These are phyloP conservation scores for Tetramorium alpestre DNA, from an alignment of 1,140 invertebrate species.

Conservation along the genomic window DNA sequence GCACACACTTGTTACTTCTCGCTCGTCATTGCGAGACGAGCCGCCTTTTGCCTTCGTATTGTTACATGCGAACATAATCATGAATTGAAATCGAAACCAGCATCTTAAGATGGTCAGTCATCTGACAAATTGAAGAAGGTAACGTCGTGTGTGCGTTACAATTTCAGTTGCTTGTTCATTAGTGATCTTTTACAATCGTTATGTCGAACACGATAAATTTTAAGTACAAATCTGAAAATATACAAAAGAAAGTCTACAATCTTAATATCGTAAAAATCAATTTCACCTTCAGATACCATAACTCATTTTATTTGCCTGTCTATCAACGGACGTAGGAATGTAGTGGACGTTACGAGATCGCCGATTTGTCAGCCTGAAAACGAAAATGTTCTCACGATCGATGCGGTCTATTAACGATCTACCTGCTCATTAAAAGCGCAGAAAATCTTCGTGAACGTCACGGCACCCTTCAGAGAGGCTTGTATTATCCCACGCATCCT, in stretches of 20 bases:
- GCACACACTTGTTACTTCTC: conserved; percentile 51
- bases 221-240: neutral
- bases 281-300: neutral
- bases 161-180: conserved; percentile 2
- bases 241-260: neutral
- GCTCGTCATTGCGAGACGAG: conserved; percentile 43
- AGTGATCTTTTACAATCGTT: conserved; percentile 12
- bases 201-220: neutral
- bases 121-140: conserved; percentile 41
- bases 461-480: conserved; percentile 21
- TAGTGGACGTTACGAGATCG: conserved; percentile 30
- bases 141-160: neutral
- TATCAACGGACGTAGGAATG: neutral
- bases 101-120: conserved; percentile 34
- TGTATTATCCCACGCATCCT: conserved; percentile 49
- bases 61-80: conserved; percentile 57
- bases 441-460: conserved; percentile 29
- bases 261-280: neutral
- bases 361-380: conserved; percentile 29
- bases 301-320: neutral
- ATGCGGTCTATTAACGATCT: conserved; percentile 54
- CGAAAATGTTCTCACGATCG: conserved; percentile 55
- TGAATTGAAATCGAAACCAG: conserved; percentile 56
- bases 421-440: conserved; percentile 54
- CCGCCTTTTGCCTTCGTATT: conserved; percentile 37